A percentile compares a stretch with the other conserved stretches of the same genome.
These are phyloP conservation scores for Drosophila dives DNA, from an alignment of 2,888 invertebrate species.

Conservation along the genomic window DNA sequence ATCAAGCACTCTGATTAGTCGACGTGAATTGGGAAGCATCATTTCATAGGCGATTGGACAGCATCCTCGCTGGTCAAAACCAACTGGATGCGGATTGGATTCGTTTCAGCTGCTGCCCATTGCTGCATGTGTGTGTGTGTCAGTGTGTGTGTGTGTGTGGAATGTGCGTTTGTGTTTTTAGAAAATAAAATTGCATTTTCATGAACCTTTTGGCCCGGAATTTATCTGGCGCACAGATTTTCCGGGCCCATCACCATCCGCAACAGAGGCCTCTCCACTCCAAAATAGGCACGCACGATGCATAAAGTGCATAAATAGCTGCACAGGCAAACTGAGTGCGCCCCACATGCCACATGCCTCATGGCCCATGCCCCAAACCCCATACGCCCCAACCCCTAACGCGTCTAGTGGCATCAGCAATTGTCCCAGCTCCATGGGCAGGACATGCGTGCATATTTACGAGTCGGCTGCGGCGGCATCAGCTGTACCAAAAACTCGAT, in stretches of 20 bases:
- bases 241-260: constrained; percentile 18
- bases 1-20: constrained; percentile 71
- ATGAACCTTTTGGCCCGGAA: constrained; percentile 81
- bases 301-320: constrained; percentile 81
- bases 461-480: constrained; percentile 78
- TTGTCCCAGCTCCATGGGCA: constrained; percentile 56
- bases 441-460: constrained; percentile 82
- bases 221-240: constrained; percentile 81
- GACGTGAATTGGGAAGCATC: constrained; percentile 68
- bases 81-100: constrained; percentile 54
- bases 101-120: constrained; percentile 24
- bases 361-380: not conserved
- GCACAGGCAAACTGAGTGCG: constrained; percentile 48
- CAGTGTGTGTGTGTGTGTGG: constrained; percentile 13
- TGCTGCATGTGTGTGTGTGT: constrained; percentile 12
- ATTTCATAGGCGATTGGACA: constrained; percentile 79
- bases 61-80: constrained; percentile 55
- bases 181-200: constrained; percentile 84
- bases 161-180: constrained; percentile 73
- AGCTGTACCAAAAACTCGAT: constrained; percentile 81
- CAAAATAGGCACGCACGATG: constrained; percentile 71
- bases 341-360: not conserved
- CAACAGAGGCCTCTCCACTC: constrained; percentile 19
- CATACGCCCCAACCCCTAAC: not conserved
- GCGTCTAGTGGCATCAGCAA: constrained; percentile 44